Conservation (phyloP, 2,113 vertebrate species). For the Lepisosteus oculatus region DNA sequence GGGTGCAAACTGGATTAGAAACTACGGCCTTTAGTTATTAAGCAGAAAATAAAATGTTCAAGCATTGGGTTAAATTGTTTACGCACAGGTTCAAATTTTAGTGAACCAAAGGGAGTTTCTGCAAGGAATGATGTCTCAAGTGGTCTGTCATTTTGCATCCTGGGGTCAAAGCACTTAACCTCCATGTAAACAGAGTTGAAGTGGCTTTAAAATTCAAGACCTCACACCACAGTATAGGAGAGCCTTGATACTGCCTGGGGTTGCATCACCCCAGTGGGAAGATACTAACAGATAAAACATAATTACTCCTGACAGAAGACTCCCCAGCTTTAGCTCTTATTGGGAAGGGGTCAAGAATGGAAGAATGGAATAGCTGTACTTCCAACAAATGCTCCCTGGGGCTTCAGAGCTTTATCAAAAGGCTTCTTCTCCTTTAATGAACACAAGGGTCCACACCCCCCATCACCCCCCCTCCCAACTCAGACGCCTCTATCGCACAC, state of each 20-base stretch:
- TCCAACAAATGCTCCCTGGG: slow-evolving; percentile 9
- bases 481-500: slow-evolving; percentile 27
- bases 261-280: neutral
- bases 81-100: too few relatives aligned
- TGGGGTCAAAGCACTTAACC: slow-evolving; percentile 39
- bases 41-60: too few relatives aligned
- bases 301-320: neutral
- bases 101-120: too few relatives aligned
- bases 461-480: slow-evolving; percentile 1
- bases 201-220: slow-evolving; percentile 18
- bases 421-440: slow-evolving; percentile 5
- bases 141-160: slow-evolving; percentile 5
- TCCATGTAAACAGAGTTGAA: slow-evolving; percentile 24
- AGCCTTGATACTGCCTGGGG: neutral
- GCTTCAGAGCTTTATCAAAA: slow-evolving; percentile 8
- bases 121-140: neutral
- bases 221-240: slow-evolving; percentile 6
- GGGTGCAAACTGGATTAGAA: too few relatives aligned
- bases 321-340: neutral
- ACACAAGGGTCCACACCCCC: neutral
- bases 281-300: neutral
- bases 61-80: too few relatives aligned
- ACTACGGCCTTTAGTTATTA: too few relatives aligned
- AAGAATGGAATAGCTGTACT: slow-evolving; percentile 12
- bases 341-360: neutral